Conservation (phyloP, 2,113 vertebrate genomes). For the Formicarius rufipectus region DNA sequence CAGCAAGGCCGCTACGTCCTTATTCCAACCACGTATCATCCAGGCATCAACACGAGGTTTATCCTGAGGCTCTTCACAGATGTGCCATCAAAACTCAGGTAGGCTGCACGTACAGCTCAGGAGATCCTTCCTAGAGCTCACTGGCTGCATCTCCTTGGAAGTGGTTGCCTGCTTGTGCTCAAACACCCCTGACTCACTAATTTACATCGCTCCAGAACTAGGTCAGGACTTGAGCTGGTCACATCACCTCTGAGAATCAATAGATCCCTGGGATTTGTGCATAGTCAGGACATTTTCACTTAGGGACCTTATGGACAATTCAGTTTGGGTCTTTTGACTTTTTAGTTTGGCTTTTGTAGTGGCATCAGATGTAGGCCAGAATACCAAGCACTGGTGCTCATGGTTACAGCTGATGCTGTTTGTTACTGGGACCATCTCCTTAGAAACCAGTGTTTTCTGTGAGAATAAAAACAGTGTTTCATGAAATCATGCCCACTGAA, state of each 20-base stretch:
- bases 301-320: neutral
- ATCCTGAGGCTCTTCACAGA: slow-evolving; percentile 89
- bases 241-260: neutral
- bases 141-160: neutral
- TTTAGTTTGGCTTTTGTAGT: neutral
- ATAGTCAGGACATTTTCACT: neutral
- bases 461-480: neutral
- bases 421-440: neutral
- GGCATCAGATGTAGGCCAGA: neutral
- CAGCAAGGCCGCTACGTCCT: slow-evolving; percentile 85
- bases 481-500: neutral
- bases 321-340: neutral
- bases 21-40: slow-evolving; percentile 85
- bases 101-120: neutral
- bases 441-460: neutral
- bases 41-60: slow-evolving; percentile 74
- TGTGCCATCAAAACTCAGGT: slow-evolving; percentile 85
- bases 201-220: neutral
- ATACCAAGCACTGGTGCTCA: neutral
- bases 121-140: neutral
- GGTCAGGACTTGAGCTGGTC: neutral
- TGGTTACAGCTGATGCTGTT: neutral
- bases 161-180: neutral
- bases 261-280: neutral
- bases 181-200: neutral